phyloP scores from a whole-genome alignment of 1,140 invertebrate species.

The Lepidurus arcticus region DNA sequence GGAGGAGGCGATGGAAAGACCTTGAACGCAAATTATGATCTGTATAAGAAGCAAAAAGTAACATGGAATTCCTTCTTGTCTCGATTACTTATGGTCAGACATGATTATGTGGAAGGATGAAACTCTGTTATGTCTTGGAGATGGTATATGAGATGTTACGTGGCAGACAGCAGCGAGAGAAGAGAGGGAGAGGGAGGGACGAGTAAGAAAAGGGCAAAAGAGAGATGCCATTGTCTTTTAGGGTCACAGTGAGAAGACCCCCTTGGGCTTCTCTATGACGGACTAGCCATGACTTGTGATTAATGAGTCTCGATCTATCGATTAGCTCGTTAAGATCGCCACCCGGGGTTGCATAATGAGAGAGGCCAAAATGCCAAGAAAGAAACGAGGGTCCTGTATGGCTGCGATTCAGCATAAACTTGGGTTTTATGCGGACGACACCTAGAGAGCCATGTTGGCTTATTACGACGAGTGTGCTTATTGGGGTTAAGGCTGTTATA shows the following conservation, averaged over 20 bases:
- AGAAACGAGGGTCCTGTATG: neutral
- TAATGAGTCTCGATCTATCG: slow-evolving; percentile 30
- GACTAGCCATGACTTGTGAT: slow-evolving; percentile 26
- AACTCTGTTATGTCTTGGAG: slow-evolving; percentile 6
- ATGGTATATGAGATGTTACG: slow-evolving; percentile 4
- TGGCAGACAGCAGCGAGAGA: neutral
- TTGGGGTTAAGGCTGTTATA: neutral
- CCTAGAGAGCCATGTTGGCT: neutral
- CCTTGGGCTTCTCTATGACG: slow-evolving; percentile 28
- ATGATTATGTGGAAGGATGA: slow-evolving; percentile 19
- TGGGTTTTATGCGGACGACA: neutral
- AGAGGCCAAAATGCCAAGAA: neutral
- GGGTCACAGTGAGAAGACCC: slow-evolving; percentile 17
- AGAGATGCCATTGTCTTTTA: slow-evolving; percentile 22
- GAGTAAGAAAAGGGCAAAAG: slow-evolving; percentile 17
- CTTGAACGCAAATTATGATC: neutral
- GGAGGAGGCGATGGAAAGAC: neutral
- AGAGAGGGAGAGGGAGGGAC: neutral
- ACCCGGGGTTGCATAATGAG: slow-evolving; percentile 32
- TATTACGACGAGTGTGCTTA: slow-evolving; percentile 1
- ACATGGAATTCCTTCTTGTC: slow-evolving; percentile 6
- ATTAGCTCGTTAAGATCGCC: slow-evolving; percentile 32
- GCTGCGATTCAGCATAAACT: slow-evolving; percentile 4
- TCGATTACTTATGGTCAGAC: slow-evolving; percentile 18
- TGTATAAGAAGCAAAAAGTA: slow-evolving; percentile 5